Evolutionary conservation across 2,113 vertebrate species (phyloP).

Genomic region (Oryzias celebensis): DNA sequence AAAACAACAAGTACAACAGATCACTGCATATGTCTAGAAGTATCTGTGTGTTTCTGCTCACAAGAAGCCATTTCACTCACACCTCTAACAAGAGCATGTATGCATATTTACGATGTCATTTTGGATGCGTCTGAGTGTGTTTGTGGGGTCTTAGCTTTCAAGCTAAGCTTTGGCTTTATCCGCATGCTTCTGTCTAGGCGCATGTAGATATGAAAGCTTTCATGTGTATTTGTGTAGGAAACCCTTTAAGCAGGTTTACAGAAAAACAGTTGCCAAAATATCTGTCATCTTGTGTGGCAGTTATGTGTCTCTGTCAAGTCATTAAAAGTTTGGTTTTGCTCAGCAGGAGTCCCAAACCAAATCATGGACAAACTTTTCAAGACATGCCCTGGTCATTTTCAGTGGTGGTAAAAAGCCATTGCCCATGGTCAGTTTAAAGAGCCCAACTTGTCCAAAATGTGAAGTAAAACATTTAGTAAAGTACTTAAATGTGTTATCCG

Average conservation of each 20-base stretch:
- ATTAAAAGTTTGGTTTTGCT: constrained; percentile 43
- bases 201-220: constrained; percentile 33
- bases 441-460: constrained; percentile 15
- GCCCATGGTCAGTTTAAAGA: constrained; percentile 41
- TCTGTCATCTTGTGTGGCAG: background rate
- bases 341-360: background rate
- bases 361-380: constrained; percentile 27
- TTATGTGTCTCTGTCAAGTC: constrained; percentile 24
- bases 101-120: constrained; percentile 53
- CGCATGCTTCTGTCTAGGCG: constrained; percentile 26
- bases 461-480: constrained; percentile 29
- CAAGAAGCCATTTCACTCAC: constrained; percentile 10
- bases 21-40: constrained; percentile 49
- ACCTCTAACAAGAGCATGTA: constrained; percentile 28
- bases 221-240: constrained; percentile 31
- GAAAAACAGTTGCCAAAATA: constrained; percentile 17
- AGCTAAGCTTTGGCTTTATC: constrained; percentile 10
- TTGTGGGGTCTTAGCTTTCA: constrained; percentile 39
- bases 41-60: constrained; percentile 42
- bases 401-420: constrained; percentile 1
- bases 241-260: constrained; percentile 25
- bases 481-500: constrained; percentile 42
- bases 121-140: constrained; percentile 33
- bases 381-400: constrained; percentile 9
- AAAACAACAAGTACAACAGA: constrained; percentile 71